A percentile compares a stretch with the other conserved stretches of the same genome.
These are phyloP conservation scores for Microtus montanus DNA, from an alignment of 2,113 vertebrate genomes.

Conservation along the genomic window DNA sequence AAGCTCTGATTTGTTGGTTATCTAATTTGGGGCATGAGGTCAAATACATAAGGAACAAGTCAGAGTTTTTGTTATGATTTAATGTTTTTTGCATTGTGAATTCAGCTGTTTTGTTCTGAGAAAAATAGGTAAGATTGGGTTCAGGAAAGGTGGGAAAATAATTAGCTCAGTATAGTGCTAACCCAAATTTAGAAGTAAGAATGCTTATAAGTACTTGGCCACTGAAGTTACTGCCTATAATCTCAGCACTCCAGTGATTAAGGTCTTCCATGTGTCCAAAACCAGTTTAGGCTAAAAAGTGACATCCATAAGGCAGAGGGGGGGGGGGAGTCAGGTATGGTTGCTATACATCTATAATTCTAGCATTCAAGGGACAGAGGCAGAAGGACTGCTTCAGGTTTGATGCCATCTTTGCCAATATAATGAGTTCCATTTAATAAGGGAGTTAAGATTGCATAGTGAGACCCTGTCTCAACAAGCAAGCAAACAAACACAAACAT, in stretches of 20 bases:
- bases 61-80: neutral
- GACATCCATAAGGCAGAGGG: neutral
- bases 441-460: neutral
- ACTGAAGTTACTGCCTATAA: neutral
- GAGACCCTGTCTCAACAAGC: neutral
- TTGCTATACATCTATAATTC: neutral
- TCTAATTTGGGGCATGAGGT: neutral
- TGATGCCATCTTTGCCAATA: neutral
- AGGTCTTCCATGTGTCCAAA: neutral
- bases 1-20: neutral
- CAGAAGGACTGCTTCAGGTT: neutral
- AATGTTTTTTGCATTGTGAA: neutral
- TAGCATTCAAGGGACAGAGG: neutral
- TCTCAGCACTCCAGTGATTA: neutral
- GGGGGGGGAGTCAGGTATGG: fast-evolving
- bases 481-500: neutral
- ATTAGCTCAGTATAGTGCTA: neutral
- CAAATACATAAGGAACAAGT: neutral
- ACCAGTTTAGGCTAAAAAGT: neutral
- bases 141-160: constrained; percentile 1
- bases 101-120: neutral
- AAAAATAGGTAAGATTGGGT: neutral
- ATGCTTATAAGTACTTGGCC: neutral
- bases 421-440: neutral
- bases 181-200: neutral